These are phyloP conservation scores for Lordiphosa collinella DNA, from an alignment of 1,140 invertebrate species.

Conservation along the genomic window DNA sequence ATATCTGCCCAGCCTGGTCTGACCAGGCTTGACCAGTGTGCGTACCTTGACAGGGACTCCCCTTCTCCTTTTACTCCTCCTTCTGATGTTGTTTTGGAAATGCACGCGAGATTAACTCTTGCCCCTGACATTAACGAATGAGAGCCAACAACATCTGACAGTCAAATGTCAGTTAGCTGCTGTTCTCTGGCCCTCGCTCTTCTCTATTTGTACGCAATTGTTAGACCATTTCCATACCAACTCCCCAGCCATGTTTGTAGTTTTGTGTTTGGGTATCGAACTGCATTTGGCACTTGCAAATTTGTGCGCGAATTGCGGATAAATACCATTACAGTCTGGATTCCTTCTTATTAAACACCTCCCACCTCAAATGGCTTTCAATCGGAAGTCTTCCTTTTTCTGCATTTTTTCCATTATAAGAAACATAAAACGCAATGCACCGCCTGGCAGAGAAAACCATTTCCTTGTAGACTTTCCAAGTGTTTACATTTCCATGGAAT, in stretches of 20 bases:
- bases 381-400: no score
- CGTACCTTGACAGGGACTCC: slow-evolving; percentile 40
- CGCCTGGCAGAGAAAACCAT: slow-evolving; percentile 9
- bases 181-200: slow-evolving; percentile 24
- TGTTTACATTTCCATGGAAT: slow-evolving; percentile 45
- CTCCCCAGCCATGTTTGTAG: not conserved
- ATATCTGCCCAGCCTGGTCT: slow-evolving; percentile 36
- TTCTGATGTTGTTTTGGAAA: slow-evolving; percentile 50
- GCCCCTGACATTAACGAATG: slow-evolving; percentile 74
- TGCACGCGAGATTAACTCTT: slow-evolving; percentile 77
- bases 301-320: no score
- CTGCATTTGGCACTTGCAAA: not conserved
- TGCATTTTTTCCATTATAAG: not conserved
- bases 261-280: not conserved
- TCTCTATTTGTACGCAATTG: not conserved
- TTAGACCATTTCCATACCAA: not conserved
- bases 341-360: no score
- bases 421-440: slow-evolving; percentile 28
- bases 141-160: slow-evolving; percentile 76
- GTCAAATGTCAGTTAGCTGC: slow-evolving; percentile 76
- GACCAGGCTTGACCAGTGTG: slow-evolving; percentile 15
- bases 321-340: no score
- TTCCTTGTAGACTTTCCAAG: slow-evolving; percentile 16
- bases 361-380: no score
- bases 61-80: not conserved